Evolutionary conservation across 1,140 invertebrate genomes (phyloP), one percentile per base, ranked within the genome.

Genomic region (Drosophila repletoides): DNA sequence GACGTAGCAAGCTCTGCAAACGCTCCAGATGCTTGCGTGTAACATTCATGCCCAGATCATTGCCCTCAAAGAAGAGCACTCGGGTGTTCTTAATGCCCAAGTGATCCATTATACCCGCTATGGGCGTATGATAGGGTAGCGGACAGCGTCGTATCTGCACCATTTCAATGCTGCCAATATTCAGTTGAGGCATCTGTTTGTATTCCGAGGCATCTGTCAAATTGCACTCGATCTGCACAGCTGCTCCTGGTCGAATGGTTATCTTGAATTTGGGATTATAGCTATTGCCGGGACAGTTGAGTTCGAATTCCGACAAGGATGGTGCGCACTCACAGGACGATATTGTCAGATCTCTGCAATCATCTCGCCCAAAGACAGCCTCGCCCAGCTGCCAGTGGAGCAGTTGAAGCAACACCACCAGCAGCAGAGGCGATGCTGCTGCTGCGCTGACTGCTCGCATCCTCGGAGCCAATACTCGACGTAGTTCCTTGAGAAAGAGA

Each of bases 131-230:
- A 1, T 56, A 60, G 0, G 88, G 88, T 53, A 90, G 26, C n/a
- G 89, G 76, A 38, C 88, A 90, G 0, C 81, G 58, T 12, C 65
- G 63, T 12, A 90, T 90, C 34, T 86, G 84, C 6, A 90, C 87
- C 29, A 43, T 67, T 7, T 74, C 53, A 1, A 69, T 76, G 34
- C 45, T 52, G 1, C 88, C 88, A 14, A 90, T 86, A 1, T 36
- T 14, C 46, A 90, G 40, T 1, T 55, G 26, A 0, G 88, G 88
- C 69, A 90, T 40, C n/a, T 81, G 53, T 6, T 52, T 61, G 36
- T 90, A 90, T 3, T 88, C 79, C 0, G 61, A 46, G 7, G 60
- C 43, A 28, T 86, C 70, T 3, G 72, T 77, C 0, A 77, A 45
- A 31, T 70, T 68, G 51, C 88, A 90, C 15, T 90, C 68, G 19